Percentiles rank a stretch among this genome's conserved stretches.
Conservation (phyloP, 1,140 invertebrate species). For the Anthonomus grandis region DNA sequence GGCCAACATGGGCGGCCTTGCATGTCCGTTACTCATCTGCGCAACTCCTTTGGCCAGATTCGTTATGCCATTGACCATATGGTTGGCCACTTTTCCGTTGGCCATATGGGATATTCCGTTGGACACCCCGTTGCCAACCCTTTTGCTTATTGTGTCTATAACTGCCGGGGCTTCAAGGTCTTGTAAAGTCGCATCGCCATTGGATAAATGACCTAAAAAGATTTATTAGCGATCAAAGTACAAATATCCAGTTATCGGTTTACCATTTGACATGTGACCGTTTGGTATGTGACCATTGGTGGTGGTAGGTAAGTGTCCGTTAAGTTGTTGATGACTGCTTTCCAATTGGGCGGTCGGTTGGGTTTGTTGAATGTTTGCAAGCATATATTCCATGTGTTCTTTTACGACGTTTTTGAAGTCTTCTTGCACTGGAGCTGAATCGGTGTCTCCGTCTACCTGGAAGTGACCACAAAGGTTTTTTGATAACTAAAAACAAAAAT, state of each 20-base stretch:
- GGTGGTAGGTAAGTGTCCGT: slow-evolving; percentile 30
- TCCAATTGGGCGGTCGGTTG: neutral
- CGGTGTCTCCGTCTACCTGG: slow-evolving; percentile 78
- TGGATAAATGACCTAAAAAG: slow-evolving; percentile 31
- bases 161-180: slow-evolving; percentile 35
- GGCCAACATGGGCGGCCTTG: slow-evolving; percentile 6
- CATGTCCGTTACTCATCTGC: slow-evolving; percentile 16
- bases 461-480: too few species aligned
- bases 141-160: slow-evolving; percentile 41
- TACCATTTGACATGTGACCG: slow-evolving; percentile 20
- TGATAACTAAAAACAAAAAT: too few species aligned
- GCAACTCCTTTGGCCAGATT: slow-evolving; percentile 12
- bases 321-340: slow-evolving; percentile 7
- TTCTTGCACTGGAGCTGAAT: slow-evolving; percentile 67
- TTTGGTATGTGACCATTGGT: slow-evolving; percentile 23
- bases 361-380: slow-evolving; percentile 34
- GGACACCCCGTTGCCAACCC: slow-evolving; percentile 43
- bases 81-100: slow-evolving; percentile 16
- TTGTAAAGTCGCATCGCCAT: slow-evolving; percentile 35
- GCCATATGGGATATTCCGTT: slow-evolving; percentile 35
- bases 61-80: slow-evolving; percentile 25
- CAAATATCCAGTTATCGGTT: neutral
- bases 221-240: neutral
- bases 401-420: slow-evolving; percentile 68
- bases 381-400: slow-evolving; percentile 59